phyloP scores from a whole-genome alignment of 2,113 vertebrate species.

The Eubucco bourcierii region DNA sequence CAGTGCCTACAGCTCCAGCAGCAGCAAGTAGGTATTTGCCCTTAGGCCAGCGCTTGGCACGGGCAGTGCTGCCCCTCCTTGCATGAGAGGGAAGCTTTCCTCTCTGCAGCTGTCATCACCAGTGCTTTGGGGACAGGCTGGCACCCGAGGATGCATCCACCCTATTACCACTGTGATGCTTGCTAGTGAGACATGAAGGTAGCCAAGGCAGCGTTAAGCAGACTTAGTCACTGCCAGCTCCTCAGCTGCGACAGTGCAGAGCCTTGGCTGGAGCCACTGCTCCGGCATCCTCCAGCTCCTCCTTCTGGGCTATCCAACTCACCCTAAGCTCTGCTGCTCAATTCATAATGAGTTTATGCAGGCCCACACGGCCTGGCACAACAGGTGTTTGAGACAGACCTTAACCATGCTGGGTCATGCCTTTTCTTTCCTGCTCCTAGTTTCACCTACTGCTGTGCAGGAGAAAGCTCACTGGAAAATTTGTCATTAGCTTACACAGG shows the following conservation, averaged over 20 bases:
- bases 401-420: neutral
- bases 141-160: neutral
- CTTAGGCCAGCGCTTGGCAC: neutral
- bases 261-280: neutral
- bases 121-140: neutral
- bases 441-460: neutral
- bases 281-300: neutral
- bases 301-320: neutral
- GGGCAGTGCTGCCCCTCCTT: neutral
- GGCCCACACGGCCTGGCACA: neutral
- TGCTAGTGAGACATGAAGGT: neutral
- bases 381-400: neutral
- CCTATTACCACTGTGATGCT: neutral
- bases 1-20: neutral
- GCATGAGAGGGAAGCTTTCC: neutral
- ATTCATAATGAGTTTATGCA: neutral
- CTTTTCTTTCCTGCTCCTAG: neutral
- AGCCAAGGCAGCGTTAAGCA: neutral
- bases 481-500: neutral
- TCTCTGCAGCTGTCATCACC: accelerated
- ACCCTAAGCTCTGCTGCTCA: neutral
- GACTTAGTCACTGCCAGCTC: neutral
- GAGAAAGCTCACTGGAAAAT: neutral
- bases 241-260: neutral
- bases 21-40: neutral